Evolutionary conservation across 2,113 vertebrate genomes (phyloP).

Genomic region (Pterocles orientalis): DNA sequence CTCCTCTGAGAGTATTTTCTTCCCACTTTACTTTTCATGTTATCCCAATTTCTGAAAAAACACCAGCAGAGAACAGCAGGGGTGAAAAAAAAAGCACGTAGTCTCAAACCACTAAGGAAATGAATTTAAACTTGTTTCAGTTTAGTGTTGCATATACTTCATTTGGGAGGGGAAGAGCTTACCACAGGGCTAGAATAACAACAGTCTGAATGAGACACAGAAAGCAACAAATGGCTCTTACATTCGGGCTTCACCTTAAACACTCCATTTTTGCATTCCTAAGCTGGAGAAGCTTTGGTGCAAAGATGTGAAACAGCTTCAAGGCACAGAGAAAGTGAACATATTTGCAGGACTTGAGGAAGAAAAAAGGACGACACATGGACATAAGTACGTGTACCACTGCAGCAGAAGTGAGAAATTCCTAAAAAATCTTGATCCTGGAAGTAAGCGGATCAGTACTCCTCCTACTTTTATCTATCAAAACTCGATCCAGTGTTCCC

Average conservation of each 20-base stretch:
- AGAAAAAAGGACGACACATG: neutral
- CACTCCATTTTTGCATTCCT: neutral
- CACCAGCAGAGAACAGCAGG: neutral
- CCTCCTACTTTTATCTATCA: neutral
- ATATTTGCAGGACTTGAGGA: neutral
- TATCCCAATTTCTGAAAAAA: neutral
- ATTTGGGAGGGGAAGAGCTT: neutral
- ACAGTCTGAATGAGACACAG: rapidly evolving
- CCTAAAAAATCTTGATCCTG: neutral
- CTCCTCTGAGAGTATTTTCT: neutral
- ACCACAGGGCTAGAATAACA: neutral
- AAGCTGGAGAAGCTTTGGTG: neutral
- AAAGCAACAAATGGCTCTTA: neutral
- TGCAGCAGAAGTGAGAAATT: neutral
- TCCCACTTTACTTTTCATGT: neutral
- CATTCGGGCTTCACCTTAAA: neutral
- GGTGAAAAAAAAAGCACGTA: neutral
- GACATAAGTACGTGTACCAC: neutral
- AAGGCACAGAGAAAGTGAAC: neutral
- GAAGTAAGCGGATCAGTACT: neutral
- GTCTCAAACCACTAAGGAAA: neutral
- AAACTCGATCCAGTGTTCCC: neutral
- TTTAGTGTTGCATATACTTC: neutral
- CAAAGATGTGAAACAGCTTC: neutral
- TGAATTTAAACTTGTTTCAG: neutral